Evolutionary conservation across 2,888 invertebrate species (phyloP).

Genomic region (Mythimna ferrago): DNA sequence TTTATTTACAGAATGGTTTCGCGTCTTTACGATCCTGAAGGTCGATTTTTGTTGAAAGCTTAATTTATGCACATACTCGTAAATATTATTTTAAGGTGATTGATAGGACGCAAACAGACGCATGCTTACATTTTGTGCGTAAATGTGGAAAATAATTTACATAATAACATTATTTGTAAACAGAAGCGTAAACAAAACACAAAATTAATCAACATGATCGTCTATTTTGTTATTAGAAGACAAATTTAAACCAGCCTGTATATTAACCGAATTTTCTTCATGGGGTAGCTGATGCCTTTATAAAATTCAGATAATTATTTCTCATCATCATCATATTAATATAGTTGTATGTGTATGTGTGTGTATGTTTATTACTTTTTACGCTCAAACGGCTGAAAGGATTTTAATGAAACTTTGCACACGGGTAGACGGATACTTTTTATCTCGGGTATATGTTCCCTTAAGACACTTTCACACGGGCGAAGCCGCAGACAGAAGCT

Average conservation of each 20-base stretch:
- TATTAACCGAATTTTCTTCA: not conserved
- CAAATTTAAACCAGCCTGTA: not conserved
- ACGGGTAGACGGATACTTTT: too few relatives aligned
- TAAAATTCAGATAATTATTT: too few relatives aligned
- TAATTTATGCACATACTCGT: conserved; percentile 31
- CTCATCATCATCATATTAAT: too few relatives aligned
- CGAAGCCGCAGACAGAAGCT: too few relatives aligned
- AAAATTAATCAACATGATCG: too few relatives aligned
- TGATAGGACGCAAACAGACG: conserved; percentile 22
- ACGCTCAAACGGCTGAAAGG: too few relatives aligned
- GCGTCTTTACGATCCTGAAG: conserved; percentile 33
- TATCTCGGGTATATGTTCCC: too few relatives aligned
- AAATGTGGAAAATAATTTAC: not conserved
- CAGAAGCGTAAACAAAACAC: not conserved
- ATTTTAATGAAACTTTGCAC: too few relatives aligned
- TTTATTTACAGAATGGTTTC: conserved; percentile 35
- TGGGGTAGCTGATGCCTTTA: not conserved
- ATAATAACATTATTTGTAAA: conserved; percentile 5
- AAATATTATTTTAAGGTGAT: conserved; percentile 43
- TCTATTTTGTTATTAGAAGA: too few relatives aligned
- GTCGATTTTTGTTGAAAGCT: conserved; percentile 19
- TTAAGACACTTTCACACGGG: too few relatives aligned
- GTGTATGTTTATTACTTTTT: too few relatives aligned
- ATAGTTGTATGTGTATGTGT: too few relatives aligned
- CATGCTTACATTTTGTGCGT: conserved; percentile 20